Percentiles rank a stretch among this genome's conserved stretches.
Evolutionary conservation across 2,888 invertebrate genomes (phyloP).

Genomic region (Yponomeuta malinellus): DNA sequence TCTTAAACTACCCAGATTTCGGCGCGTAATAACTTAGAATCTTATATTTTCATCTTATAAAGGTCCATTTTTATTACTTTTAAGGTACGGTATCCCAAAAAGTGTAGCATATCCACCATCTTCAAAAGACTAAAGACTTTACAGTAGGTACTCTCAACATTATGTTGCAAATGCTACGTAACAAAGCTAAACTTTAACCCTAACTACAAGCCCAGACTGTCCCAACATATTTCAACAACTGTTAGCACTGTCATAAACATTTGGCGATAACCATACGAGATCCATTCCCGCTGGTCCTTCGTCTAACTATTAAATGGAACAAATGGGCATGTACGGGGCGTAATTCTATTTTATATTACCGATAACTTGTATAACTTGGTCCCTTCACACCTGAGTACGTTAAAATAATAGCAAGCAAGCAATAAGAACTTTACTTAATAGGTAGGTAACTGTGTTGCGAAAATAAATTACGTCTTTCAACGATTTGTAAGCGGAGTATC

Average conservation of each 20-base stretch:
- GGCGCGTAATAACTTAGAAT: too few relatives aligned
- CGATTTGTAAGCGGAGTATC: too few relatives aligned
- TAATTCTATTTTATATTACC: constrained; percentile 31
- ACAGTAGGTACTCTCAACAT: not conserved
- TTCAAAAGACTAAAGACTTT: not conserved
- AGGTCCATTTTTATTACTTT: too few relatives aligned
- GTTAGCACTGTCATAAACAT: constrained; percentile 8
- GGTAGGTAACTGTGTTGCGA: too few relatives aligned
- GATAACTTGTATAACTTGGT: constrained; percentile 27
- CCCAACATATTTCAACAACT: constrained; percentile 6
- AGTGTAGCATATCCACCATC: too few relatives aligned
- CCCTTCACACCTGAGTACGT: constrained; percentile 16
- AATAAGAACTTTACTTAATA: too few relatives aligned
- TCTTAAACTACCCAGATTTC: too few relatives aligned
- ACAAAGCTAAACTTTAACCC: not conserved
- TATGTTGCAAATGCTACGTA: not conserved
- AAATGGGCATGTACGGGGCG: constrained; percentile 31
- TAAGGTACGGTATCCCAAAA: too few relatives aligned
- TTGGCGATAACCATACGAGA: constrained; percentile 4
- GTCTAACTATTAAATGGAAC: constrained; percentile 19
- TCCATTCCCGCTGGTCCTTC: constrained; percentile 13
- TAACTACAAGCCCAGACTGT: not conserved
- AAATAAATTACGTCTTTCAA: too few relatives aligned
- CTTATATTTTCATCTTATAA: too few relatives aligned
- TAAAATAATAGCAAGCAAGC: too few relatives aligned